Percentiles rank a stretch among this genome's conserved stretches.
phyloP scores from a whole-genome alignment of 35 echinoderm and acorn worm species.

The Eucidaris tribuloides region DNA sequence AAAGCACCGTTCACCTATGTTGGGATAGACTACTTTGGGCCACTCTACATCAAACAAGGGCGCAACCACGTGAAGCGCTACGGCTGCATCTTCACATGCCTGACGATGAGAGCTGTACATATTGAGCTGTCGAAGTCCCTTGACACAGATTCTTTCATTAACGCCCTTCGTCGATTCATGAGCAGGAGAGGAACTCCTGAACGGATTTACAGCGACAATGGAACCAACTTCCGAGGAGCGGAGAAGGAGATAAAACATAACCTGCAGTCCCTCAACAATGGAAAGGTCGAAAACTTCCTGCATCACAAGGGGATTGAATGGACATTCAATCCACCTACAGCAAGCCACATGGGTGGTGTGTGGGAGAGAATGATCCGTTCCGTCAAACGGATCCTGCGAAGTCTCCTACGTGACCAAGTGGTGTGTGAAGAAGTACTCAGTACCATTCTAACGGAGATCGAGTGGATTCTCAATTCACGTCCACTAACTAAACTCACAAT shows the following conservation, averaged over 20 bases:
- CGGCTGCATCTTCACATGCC: slow-evolving; percentile 70
- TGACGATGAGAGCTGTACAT: slow-evolving; percentile 54
- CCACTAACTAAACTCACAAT: slow-evolving; percentile 27
- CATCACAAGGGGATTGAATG: slow-evolving; percentile 29
- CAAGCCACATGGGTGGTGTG: slow-evolving; percentile 30
- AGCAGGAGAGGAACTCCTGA: not conserved
- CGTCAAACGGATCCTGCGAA: slow-evolving; percentile 17
- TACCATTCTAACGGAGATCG: slow-evolving; percentile 49
- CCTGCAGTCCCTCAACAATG: too few relatives aligned
- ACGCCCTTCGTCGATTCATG: too few relatives aligned
- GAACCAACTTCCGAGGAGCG: too few relatives aligned
- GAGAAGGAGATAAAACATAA: too few relatives aligned
- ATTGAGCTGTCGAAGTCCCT: too few relatives aligned
- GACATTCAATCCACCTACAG: slow-evolving; percentile 50
- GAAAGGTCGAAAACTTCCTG: not conserved
- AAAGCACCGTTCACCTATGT: slow-evolving; percentile 47
- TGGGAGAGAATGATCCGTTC: slow-evolving; percentile 49
- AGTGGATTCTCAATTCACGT: slow-evolving; percentile 40
- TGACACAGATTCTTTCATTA: too few relatives aligned
- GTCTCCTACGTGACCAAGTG: slow-evolving; percentile 17
- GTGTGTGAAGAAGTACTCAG: slow-evolving; percentile 22
- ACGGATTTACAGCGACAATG: not conserved
- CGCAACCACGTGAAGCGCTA: slow-evolving; percentile 48
- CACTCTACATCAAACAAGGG: slow-evolving; percentile 52
- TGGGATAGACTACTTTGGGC: slow-evolving; percentile 78